Evolutionary conservation across 2,797 vertebrate genomes (phyloP).

Genomic region (Chrysocyon brachyurus): DNA sequence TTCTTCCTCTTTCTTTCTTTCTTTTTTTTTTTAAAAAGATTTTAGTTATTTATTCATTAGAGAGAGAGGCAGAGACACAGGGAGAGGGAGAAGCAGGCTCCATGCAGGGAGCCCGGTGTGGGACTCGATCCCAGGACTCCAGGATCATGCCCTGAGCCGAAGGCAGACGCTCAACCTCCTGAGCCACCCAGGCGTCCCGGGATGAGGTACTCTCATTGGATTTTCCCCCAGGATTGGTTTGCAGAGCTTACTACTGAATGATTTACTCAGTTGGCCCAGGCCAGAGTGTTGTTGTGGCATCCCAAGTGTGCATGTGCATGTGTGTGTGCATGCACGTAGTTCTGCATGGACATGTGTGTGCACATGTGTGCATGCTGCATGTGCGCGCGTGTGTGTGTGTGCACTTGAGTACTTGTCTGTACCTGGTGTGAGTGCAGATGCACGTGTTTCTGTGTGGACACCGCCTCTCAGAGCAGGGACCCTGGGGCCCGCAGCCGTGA

Average conservation of each 20-base stretch:
- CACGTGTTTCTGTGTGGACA: background rate
- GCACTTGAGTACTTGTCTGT: rapidly evolving
- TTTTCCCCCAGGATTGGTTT: constrained; percentile 65
- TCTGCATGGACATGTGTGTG: background rate
- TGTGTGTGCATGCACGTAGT: too few species aligned
- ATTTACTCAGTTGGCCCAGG: constrained; percentile 76
- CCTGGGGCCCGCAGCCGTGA: background rate
- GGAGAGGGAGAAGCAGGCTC: too few species aligned
- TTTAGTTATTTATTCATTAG: too few species aligned
- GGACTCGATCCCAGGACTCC: too few species aligned
- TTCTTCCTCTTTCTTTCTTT: too few species aligned
- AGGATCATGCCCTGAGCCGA: too few species aligned
- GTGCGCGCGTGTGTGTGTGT: rapidly evolving
- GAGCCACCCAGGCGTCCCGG: background rate
- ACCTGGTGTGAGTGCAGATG: background rate
- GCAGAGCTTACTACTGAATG: constrained; percentile 78
- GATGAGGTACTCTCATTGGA: constrained; percentile 79
- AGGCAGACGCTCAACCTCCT: too few species aligned
- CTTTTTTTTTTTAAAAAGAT: too few species aligned
- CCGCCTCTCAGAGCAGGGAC: background rate
- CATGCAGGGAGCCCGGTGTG: too few species aligned
- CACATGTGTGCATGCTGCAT: too few species aligned
- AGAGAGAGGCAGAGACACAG: too few species aligned
- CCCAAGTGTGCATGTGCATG: background rate
- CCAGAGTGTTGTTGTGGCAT: constrained; percentile 67